phyloP scores from a whole-genome alignment of 2,797 vertebrate genomes.

The Rhynchonycteris naso region DNA sequence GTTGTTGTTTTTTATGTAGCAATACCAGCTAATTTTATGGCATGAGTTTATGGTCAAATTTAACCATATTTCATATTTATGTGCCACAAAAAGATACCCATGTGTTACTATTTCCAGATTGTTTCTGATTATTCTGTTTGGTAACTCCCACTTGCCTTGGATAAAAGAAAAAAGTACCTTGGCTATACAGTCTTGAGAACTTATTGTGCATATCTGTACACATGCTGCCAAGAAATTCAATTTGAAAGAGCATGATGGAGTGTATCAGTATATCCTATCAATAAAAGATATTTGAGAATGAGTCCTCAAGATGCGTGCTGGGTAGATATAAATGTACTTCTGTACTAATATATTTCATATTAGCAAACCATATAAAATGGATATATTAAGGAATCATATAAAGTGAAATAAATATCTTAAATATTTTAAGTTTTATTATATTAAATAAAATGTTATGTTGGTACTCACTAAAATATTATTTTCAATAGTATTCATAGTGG shows the following conservation, averaged over 20 bases:
- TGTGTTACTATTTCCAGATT: not conserved
- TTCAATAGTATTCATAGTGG: not conserved
- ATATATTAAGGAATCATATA: not conserved
- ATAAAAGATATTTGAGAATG: not conserved
- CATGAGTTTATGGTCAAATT: not conserved
- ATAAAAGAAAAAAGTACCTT: not conserved
- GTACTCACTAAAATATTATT: not conserved
- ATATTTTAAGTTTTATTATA: not conserved
- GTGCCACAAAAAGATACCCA: not conserved
- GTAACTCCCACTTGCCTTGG: not conserved
- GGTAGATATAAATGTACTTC: not conserved
- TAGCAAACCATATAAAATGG: not conserved
- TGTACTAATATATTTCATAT: not conserved
- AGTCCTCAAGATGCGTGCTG: not conserved
- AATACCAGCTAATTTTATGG: not conserved
- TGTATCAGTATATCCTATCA: not conserved
- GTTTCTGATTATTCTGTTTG: not conserved
- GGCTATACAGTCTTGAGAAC: not conserved
- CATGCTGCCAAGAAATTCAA: not conserved
- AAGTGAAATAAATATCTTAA: not conserved
- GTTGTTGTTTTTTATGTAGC: not conserved
- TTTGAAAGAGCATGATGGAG: not conserved
- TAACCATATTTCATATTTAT: constrained; percentile 21
- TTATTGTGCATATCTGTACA: not conserved
- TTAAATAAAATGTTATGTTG: not conserved